Evolutionary conservation across 2,888 invertebrate species (phyloP).

Genomic region (Hypselothyrea guttata): DNA sequence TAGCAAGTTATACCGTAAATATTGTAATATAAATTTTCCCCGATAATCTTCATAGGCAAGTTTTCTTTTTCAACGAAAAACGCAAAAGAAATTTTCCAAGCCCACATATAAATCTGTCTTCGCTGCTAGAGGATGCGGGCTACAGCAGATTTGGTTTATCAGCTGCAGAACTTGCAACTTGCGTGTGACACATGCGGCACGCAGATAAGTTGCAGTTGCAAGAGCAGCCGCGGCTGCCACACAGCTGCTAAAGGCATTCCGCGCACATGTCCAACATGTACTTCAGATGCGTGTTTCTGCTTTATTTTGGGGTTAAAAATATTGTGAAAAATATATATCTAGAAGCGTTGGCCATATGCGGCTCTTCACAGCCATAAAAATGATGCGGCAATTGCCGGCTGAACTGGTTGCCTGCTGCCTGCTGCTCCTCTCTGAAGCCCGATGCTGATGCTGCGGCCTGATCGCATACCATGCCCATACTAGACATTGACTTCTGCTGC

Average conservation of each 20-base stretch:
- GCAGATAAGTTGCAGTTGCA: constrained; percentile 43
- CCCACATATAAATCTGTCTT: constrained; percentile 32
- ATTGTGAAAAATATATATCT: constrained; percentile 10
- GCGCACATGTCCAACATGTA: constrained; percentile 63
- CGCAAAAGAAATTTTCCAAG: constrained; percentile 3
- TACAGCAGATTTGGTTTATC: constrained; percentile 13
- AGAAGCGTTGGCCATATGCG: constrained; percentile 56
- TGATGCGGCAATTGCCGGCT: constrained; percentile 61
- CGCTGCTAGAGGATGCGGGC: constrained; percentile 25
- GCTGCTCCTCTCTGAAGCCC: constrained; percentile 8
- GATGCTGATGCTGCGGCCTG: constrained; percentile 6
- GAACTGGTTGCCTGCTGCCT: constrained; percentile 63
- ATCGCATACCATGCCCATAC: constrained; percentile 26
- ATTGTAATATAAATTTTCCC: too few relatives aligned
- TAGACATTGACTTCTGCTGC: constrained; percentile 13
- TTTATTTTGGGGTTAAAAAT: constrained; percentile 58
- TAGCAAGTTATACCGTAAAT: too few relatives aligned
- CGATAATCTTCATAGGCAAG: too few relatives aligned
- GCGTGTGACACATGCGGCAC: constrained; percentile 18
- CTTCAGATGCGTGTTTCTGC: constrained; percentile 6
- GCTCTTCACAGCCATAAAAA: constrained; percentile 59
- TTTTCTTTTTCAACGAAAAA: too few relatives aligned
- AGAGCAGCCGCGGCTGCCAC: constrained; percentile 23
- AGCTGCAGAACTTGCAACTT: constrained; percentile 24
- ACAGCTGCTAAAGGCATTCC: constrained; percentile 63